Conservation (phyloP, 1,140 invertebrate genomes). For the Lasioglossum albipes region DNA sequence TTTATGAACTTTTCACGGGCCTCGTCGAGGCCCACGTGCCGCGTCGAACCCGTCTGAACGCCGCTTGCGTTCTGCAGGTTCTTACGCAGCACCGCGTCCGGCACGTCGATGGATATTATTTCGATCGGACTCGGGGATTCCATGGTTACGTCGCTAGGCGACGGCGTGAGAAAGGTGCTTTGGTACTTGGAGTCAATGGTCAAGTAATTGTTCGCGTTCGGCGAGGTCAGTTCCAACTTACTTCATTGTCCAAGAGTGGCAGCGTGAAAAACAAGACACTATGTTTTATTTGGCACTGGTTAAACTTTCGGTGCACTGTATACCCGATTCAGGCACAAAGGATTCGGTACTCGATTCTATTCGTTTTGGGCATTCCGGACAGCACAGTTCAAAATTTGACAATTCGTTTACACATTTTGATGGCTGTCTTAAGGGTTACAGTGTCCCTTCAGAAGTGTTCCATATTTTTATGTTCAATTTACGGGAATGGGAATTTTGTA, state of each 20-base stretch:
- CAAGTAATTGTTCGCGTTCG: slow-evolving; percentile 72
- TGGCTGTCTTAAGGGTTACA: no score
- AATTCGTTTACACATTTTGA: no score
- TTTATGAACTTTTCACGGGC: slow-evolving; percentile 69
- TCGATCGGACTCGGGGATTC: slow-evolving; percentile 79
- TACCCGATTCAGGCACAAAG: slow-evolving; percentile 40
- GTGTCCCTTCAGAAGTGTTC: background rate
- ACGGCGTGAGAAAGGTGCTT: slow-evolving; percentile 79
- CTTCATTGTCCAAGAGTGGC: slow-evolving; percentile 72
- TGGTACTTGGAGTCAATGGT: slow-evolving; percentile 72
- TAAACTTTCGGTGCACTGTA: background rate
- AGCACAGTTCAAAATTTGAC: no score
- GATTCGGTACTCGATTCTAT: background rate
- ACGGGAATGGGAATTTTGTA: background rate
- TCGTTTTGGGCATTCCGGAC: background rate
- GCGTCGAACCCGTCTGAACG: slow-evolving; percentile 19
- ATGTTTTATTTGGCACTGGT: slow-evolving; percentile 43
- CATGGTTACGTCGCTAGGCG: slow-evolving; percentile 81
- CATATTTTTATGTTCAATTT: background rate
- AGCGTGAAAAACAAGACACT: slow-evolving; percentile 73
- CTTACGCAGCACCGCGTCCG: slow-evolving; percentile 77
- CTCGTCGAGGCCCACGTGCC: slow-evolving; percentile 65
- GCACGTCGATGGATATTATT: slow-evolving; percentile 77
- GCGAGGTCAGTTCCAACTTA: slow-evolving; percentile 77
- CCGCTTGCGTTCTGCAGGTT: slow-evolving; percentile 70